These are phyloP conservation scores for Epinephelus malabaricus DNA, from an alignment of 2,797 vertebrate species.

Conservation along the genomic window DNA sequence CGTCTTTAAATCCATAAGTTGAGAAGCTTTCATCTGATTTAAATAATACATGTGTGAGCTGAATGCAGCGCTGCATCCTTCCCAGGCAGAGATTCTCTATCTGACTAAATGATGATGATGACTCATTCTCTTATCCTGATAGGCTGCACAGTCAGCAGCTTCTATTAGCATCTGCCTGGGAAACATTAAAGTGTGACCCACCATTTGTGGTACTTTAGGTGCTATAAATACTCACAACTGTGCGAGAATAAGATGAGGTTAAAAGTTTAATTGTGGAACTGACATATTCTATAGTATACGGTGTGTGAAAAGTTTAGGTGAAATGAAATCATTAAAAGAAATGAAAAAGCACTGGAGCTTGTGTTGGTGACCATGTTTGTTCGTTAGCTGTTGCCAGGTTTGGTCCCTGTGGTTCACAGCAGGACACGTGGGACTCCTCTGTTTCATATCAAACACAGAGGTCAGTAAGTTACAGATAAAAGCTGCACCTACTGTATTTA, in stretches of 20 bases:
- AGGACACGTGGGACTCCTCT: background rate
- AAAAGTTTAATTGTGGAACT: background rate
- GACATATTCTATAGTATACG: background rate
- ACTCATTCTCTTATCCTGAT: no score
- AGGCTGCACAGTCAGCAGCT: no score
- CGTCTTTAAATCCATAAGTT: no score
- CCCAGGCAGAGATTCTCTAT: no score
- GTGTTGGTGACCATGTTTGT: background rate
- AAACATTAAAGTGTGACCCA: background rate
- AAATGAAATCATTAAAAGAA: background rate
- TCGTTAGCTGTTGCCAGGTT: slow-evolving; percentile 2
- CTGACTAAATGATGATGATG: no score
- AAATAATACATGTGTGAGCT: no score
- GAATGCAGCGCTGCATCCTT: no score
- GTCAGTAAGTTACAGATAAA: background rate
- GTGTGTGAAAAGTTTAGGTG: background rate
- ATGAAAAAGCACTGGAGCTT: background rate
- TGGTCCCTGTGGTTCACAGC: background rate
- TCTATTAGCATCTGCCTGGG: background rate
- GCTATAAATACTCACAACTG: slow-evolving; percentile 10
- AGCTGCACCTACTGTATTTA: background rate
- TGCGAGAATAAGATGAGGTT: background rate
- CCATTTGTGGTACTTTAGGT: background rate
- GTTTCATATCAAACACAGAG: slow-evolving; percentile 13
- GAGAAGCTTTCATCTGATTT: no score